Base-by-base conservation (phyloP, 2,888 invertebrate species). In the Mamestra brassicae region DNA sequence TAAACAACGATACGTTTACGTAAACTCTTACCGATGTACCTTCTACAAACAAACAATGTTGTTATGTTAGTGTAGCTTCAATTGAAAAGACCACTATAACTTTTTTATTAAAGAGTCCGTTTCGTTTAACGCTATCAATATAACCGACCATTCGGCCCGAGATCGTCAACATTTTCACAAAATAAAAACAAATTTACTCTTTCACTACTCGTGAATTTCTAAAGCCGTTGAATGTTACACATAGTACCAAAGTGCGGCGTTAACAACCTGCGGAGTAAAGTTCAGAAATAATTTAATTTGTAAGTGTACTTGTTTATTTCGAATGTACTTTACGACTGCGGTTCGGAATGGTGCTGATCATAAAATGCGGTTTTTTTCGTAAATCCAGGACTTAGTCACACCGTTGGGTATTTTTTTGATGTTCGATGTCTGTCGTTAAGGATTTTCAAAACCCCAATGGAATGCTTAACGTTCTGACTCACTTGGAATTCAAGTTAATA, bases 301-400 rank as follows among this genome's bases (percentile, higher is more conserved):
- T 80, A 80, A 87, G 87, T 74, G 81, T 73, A 79, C 87, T 86
- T 81, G 82, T 85, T 83, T 84, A 79, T 73, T 74, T 66, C 70
- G 76, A 84, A 81, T 83, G 78, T 81, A 80, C 83, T 90, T 90
- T 89, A 90, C 88, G 90, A 87, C 84, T 86, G 83, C 76, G 88
- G 82, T 80, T 45, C 65, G 70, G 64, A 68, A 64, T 76, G 66
- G 69, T 69, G 70, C 75, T 73, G 87, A 85, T 90, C 92, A 89
- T 92, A 90, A 91, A 91, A 75, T 84, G 83, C 68, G 80, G 74
- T 85, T 86, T 85, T 86, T 90, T 89, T 84, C 78, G 82, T 84
- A 73, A 71, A 74, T 71, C 80, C 73, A 71, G 78, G 72, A 26
- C 69, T 78, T 63, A 67, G 67, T 89, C 79, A 89, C 89, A 90